These are phyloP conservation scores for Resseliella maxima DNA, from an alignment of 2,888 invertebrate species.

Conservation along the genomic window DNA sequence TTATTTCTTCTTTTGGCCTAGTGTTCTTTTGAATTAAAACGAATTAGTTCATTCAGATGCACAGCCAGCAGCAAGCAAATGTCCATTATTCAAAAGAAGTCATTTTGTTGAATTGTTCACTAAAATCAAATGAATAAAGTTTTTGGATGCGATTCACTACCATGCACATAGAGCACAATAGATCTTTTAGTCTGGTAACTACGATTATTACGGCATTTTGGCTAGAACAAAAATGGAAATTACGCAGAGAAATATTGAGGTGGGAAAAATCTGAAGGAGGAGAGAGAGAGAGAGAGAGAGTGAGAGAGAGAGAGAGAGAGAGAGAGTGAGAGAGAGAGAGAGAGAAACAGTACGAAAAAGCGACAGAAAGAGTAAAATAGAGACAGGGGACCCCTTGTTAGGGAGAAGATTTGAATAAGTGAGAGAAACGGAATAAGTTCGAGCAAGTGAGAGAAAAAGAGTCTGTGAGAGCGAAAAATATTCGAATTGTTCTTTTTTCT, in stretches of 20 bases:
- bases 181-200: background rate
- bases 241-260: too few relatives aligned
- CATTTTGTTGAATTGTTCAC: conserved; percentile 33
- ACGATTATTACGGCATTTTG: conserved; percentile 23
- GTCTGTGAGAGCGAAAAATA: background rate
- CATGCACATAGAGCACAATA: background rate
- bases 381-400: too few relatives aligned
- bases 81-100: conserved; percentile 35
- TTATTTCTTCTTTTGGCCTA: background rate
- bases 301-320: too few relatives aligned
- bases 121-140: conserved; percentile 36
- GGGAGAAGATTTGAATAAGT: too few relatives aligned
- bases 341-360: too few relatives aligned
- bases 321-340: too few relatives aligned
- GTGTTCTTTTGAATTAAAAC: conserved; percentile 15
- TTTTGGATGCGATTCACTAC: background rate
- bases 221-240: background rate
- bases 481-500: background rate
- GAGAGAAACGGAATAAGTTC: too few relatives aligned
- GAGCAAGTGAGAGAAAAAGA: background rate
- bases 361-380: background rate
- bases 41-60: conserved; percentile 46
- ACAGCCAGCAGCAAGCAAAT: conserved; percentile 36
- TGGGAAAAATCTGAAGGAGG: too few relatives aligned
- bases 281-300: too few relatives aligned